These are phyloP conservation scores for Callimorpha dominula DNA, from an alignment of 2,888 invertebrate species.

Conservation along the genomic window DNA sequence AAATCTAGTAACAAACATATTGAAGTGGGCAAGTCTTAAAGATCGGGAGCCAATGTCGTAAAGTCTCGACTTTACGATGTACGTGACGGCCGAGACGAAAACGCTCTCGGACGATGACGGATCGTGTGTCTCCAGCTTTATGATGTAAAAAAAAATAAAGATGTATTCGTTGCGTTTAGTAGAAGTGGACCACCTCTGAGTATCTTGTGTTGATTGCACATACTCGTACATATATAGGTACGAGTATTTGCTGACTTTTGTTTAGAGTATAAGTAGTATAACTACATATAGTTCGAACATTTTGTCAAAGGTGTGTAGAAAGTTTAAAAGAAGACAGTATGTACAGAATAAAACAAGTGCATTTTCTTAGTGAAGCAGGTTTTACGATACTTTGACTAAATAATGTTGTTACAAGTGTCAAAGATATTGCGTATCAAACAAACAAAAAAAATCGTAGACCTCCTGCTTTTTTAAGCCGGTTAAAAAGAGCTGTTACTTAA, in stretches of 20 bases:
- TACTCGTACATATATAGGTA: background rate
- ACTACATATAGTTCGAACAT: too few species aligned
- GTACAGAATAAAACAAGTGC: too few species aligned
- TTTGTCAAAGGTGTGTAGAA: too few species aligned
- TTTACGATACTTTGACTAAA: too few species aligned
- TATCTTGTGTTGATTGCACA: constrained; percentile 13
- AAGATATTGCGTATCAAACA: background rate
- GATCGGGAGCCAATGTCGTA: constrained; percentile 64
- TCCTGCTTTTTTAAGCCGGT: background rate
- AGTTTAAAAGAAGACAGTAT: too few species aligned
- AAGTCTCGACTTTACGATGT: constrained; percentile 63
- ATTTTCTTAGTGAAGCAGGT: too few species aligned
- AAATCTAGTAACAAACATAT: constrained; percentile 48
- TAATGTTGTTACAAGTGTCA: background rate
- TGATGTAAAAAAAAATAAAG: constrained; percentile 49
- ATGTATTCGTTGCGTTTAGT: constrained; percentile 37
- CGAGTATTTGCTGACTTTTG: background rate
- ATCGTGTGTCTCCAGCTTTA: constrained; percentile 59
- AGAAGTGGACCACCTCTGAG: constrained; percentile 56
- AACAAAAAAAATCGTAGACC: background rate
- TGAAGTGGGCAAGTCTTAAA: constrained; percentile 51
- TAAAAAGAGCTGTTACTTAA: background rate
- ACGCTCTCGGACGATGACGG: constrained; percentile 56
- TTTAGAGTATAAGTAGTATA: background rate
- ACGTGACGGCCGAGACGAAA: constrained; percentile 60